Evolutionary conservation across 2,113 vertebrate genomes (phyloP), one percentile per base, ranked within the genome.

Genomic region (Danionella cerebrum): DNA sequence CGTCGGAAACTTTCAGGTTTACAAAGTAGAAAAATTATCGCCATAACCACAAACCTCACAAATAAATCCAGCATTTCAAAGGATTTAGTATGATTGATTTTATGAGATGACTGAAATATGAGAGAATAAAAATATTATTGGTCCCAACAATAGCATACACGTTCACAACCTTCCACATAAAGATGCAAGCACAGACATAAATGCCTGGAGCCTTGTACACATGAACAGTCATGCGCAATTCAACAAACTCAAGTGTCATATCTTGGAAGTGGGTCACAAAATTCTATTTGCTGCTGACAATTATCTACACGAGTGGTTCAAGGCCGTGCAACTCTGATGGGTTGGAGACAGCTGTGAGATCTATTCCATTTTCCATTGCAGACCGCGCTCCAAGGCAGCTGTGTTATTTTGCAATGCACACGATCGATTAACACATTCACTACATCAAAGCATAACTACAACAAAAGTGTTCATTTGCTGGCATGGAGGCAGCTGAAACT

Each of bases 271-370:
- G 41, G 67, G 67, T 62, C 47, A 69, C 33, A 21, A 33, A 25
- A 57, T 60, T 33, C 44, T 14, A 39, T 59, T 45, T 42, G 39
- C n/a, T 48, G 42, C 11, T 21, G 21, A 21, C 35, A 36, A 27
- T 78, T 68, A 78, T 21, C 77, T 65, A 70, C 48, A 57, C 63
- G 6, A 13, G 54, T 1, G 14, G 10, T 48, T 67, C 66, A 77
- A 75, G 70, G 71, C 59, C 50, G 11, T 35, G 51, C 1, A 7
- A 29, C 19, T 72, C 74, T 74, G 75, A 51, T 31, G 42, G 18
- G 72, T 69, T 47, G 65, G 65, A 71, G 75, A 82, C 68, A 74
- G 50, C 67, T 33, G 55, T 21, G 31, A 42, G 66, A 48, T 27
- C 53, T 1, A 64, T 64, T 48, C 11, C 44, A 48, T 48, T 64